Evolutionary conservation across 2,113 vertebrate species (phyloP), one percentile per base, ranked within the genome.

Genomic region (Stomatorhinus ivindoensis): DNA sequence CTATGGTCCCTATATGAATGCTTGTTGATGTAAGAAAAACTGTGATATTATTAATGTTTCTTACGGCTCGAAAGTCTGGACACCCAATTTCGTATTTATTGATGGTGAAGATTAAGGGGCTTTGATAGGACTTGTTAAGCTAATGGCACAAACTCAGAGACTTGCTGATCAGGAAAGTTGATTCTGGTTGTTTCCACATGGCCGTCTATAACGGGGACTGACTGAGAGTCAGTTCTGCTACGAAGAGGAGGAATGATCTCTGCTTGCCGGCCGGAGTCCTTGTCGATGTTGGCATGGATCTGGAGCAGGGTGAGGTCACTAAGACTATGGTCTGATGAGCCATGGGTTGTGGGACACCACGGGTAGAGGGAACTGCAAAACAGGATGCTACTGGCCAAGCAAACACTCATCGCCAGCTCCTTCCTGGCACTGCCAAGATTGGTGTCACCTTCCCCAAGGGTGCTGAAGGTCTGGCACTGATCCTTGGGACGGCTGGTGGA

Each of bases 381-480:
- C 89, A 98, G 91, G 8, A 96, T 2, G 9, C 96, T 96, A 93
- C 97, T 97, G 91, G 96, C 95, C 91, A 98, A 92, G 97, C 97
- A 98, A 83, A 97, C 96, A 6, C 95, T 96, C 93, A 96, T 92
- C 0, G 96, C 96, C 35, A 97, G 91, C 90, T 97, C 97, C 89
- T 96, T 96, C 91, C 96, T 95, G 1, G 93, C 92, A 87, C 91
- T 93, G 91, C 94, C 95, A 0, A 42, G 91, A 1, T 88, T 90
- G 0, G 96, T 93, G 0, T 92, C 88, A 87, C 93, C 96, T 73
- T 83, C 95, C 27, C 94, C 93, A 89, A 93, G 91, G 0, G 97
- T 98, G 92, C 94, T 96, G 89, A 98, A 98, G 86, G 96, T 94
- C 27, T 95, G 94, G 93, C 97, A 98, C 92, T 97, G 97, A 61